Conservation (phyloP, 2,888 invertebrate genomes). For the Elegia similella region DNA sequence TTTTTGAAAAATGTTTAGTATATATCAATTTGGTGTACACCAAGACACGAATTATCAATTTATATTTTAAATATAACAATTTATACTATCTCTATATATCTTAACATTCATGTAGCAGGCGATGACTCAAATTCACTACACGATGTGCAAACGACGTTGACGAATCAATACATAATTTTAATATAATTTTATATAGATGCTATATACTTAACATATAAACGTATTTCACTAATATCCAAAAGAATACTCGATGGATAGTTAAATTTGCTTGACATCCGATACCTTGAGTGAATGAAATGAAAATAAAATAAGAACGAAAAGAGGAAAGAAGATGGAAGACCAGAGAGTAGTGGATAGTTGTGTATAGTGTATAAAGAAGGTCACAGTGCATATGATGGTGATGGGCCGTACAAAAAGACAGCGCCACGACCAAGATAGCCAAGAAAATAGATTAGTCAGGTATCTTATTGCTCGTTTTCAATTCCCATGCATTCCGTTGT, state of each 20-base stretch:
- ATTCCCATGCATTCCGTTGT: slow-evolving; percentile 26
- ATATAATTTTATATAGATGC: slow-evolving; percentile 38
- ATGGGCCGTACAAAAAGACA: slow-evolving; percentile 9
- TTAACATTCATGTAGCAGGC: slow-evolving; percentile 70
- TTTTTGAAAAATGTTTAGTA: slow-evolving; percentile 47
- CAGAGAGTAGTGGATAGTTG: slow-evolving; percentile 38
- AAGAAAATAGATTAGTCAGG: slow-evolving; percentile 22
- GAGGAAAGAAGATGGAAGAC: slow-evolving; percentile 46
- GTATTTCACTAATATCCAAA: slow-evolving; percentile 50
- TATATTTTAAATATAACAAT: slow-evolving; percentile 40
- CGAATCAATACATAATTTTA: slow-evolving; percentile 43
- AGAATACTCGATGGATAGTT: slow-evolving; percentile 61
- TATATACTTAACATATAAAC: slow-evolving; percentile 48
- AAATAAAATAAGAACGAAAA: slow-evolving; percentile 34
- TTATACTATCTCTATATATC: slow-evolving; percentile 52
- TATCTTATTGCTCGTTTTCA: slow-evolving; percentile 22
- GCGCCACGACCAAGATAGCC: slow-evolving; percentile 7
- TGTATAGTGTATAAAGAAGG: slow-evolving; percentile 32
- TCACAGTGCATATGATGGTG: slow-evolving; percentile 30
- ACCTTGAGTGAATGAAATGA: slow-evolving; percentile 39
- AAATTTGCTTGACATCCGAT: slow-evolving; percentile 74
- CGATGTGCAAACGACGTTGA: slow-evolving; percentile 64
- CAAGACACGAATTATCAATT: slow-evolving; percentile 56
- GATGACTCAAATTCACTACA: slow-evolving; percentile 62
- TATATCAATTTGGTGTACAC: slow-evolving; percentile 59